Evolutionary conservation across 2,888 invertebrate genomes (phyloP).

Genomic region (Lymantria monacha): DNA sequence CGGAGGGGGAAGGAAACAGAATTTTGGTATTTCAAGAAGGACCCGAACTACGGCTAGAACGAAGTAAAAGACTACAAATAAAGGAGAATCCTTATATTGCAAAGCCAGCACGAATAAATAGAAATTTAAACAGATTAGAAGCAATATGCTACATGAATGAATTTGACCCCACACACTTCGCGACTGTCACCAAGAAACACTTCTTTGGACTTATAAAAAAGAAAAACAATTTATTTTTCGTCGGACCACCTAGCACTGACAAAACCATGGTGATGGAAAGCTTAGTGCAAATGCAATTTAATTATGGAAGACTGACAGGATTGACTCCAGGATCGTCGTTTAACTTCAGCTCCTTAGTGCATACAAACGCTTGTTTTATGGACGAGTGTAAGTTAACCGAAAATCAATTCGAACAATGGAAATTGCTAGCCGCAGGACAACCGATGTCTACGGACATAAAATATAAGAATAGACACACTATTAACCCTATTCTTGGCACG

Average conservation of each 20-base stretch:
- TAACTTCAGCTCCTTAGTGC: slow-evolving; percentile 26
- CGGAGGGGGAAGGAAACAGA: no score
- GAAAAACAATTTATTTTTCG: background rate
- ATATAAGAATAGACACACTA: slow-evolving; percentile 17
- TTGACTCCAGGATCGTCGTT: slow-evolving; percentile 25
- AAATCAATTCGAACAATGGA: slow-evolving; percentile 45
- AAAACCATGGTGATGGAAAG: slow-evolving; percentile 34
- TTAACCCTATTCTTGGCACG: no score
- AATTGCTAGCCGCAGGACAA: slow-evolving; percentile 27
- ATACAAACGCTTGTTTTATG: slow-evolving; percentile 39
- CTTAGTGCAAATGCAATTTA: slow-evolving; percentile 6
- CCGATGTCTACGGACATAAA: slow-evolving; percentile 32
- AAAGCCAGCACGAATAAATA: background rate
- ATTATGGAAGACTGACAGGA: slow-evolving; percentile 28
- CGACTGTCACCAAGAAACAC: background rate
- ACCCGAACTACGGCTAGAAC: slow-evolving; percentile 7
- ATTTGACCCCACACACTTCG: background rate
- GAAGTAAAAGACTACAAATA: slow-evolving; percentile 2
- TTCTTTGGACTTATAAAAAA: background rate
- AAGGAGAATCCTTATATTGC: background rate
- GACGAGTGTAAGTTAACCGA: slow-evolving; percentile 37
- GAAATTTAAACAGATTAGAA: background rate
- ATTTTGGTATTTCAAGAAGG: slow-evolving; percentile 18
- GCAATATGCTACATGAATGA: no score
- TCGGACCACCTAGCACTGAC: background rate